phyloP scores from a whole-genome alignment of 2,797 vertebrate species.

The Glossophaga mutica region DNA sequence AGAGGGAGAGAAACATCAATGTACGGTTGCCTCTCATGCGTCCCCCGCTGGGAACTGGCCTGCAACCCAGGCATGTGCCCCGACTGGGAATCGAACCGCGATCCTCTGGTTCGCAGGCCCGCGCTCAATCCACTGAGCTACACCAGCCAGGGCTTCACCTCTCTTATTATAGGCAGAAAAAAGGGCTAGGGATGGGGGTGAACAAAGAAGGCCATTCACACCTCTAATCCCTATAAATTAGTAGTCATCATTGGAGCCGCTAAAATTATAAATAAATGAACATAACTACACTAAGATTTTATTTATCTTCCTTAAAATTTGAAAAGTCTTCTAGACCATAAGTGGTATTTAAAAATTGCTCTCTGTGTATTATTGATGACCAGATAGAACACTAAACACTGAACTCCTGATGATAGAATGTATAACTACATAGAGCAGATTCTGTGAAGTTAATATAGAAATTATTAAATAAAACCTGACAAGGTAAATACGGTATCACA shows the following conservation, averaged over 20 bases:
- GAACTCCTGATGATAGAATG: constrained; percentile 18
- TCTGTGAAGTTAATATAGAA: constrained; percentile 55
- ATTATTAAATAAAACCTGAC: constrained; percentile 52
- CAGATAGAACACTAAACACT: constrained; percentile 27
- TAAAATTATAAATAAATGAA: constrained; percentile 26
- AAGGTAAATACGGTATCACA: constrained; percentile 63
- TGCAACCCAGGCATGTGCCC: too few species aligned
- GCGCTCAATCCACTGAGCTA: too few species aligned
- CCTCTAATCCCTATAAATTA: not conserved
- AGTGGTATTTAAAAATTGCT: constrained; percentile 26
- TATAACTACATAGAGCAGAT: constrained; percentile 53
- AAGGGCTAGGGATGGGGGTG: not conserved
- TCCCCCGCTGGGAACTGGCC: too few species aligned
- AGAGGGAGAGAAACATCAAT: too few species aligned
- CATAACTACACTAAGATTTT: not conserved
- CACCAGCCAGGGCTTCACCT: too few species aligned
- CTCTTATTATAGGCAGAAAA: not conserved
- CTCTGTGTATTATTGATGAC: constrained; percentile 47
- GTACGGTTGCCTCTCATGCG: too few species aligned
- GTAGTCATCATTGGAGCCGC: not conserved
- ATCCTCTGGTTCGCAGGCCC: too few species aligned
- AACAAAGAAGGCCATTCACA: not conserved
- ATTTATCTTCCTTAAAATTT: constrained; percentile 37
- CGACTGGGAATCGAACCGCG: too few species aligned
- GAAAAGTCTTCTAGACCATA: constrained; percentile 35